Evolutionary conservation across 1,140 invertebrate species (phyloP).

Genomic region (Trichonephila clavipes): DNA sequence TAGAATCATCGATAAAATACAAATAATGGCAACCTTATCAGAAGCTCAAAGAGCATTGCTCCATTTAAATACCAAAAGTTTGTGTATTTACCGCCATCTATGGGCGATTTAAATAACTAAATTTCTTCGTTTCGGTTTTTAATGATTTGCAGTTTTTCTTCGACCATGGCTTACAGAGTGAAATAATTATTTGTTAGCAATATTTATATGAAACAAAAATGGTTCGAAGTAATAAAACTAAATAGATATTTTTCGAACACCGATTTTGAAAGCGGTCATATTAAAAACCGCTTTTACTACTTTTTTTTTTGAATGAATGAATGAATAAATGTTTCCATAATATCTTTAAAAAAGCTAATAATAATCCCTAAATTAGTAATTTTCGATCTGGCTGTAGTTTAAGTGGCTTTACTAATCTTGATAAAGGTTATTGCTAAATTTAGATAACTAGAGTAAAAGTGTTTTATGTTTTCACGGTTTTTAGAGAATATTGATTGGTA

Average conservation of each 20-base stretch:
- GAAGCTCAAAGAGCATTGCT: neutral
- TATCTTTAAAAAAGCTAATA: no score
- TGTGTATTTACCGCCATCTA: conserved; percentile 62
- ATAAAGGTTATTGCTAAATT: neutral
- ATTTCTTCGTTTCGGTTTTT: neutral
- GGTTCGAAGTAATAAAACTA: no score
- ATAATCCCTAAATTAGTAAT: no score
- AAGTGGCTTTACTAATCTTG: no score
- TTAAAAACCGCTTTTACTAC: no score
- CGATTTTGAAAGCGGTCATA: no score
- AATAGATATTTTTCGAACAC: no score
- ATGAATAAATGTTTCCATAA: no score
- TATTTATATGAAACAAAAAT: no score
- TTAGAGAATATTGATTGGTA: conserved; percentile 67
- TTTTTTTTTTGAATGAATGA: no score
- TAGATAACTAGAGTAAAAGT: neutral
- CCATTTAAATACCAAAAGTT: conserved; percentile 53
- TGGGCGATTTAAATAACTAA: conserved; percentile 9
- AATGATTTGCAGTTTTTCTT: neutral
- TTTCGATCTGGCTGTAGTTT: no score
- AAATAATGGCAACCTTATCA: conserved; percentile 12
- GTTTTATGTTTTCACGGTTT: neutral
- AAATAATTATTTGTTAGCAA: no score
- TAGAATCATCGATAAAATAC: conserved; percentile 32
- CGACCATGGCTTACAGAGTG: neutral